A percentile compares a stretch with the other conserved stretches of the same genome.
Conservation (phyloP, 1,140 invertebrate genomes). For the Trachymyrmex septentrionalis region DNA sequence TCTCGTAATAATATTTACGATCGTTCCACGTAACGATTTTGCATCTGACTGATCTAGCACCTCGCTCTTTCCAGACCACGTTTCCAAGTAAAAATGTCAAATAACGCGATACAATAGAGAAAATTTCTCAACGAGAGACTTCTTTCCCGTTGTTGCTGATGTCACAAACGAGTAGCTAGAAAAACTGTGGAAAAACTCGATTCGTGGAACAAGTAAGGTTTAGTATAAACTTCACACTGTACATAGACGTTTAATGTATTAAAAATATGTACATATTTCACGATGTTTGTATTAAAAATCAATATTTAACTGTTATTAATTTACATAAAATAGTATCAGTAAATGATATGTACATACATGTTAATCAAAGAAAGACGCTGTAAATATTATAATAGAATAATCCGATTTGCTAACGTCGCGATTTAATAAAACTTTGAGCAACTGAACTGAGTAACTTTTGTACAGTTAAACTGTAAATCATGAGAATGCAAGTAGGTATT, state of each 20-base stretch:
- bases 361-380: constrained; percentile 51
- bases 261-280: constrained; percentile 30
- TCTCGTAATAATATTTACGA: constrained; percentile 31
- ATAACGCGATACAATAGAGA: not conserved
- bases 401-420: not conserved
- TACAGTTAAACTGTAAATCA: not conserved
- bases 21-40: constrained; percentile 28
- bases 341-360: constrained; percentile 21
- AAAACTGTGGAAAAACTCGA: not conserved
- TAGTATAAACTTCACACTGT: not conserved
- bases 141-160: not conserved
- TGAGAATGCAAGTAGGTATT: not conserved
- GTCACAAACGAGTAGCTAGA: not conserved
- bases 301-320: not conserved
- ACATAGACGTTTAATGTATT: not conserved
- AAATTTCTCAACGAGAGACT: not conserved
- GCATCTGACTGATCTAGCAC: not conserved
- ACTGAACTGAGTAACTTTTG: not conserved
- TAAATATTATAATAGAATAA: constrained; percentile 8
- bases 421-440: constrained; percentile 29
- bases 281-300: too few relatives aligned
- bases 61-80: not conserved
- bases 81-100: constrained; percentile 26
- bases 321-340: constrained; percentile 7
- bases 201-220: constrained; percentile 3